These are phyloP conservation scores for Eulemur macaco DNA, from an alignment of 2,113 vertebrate genomes.

Conservation along the genomic window DNA sequence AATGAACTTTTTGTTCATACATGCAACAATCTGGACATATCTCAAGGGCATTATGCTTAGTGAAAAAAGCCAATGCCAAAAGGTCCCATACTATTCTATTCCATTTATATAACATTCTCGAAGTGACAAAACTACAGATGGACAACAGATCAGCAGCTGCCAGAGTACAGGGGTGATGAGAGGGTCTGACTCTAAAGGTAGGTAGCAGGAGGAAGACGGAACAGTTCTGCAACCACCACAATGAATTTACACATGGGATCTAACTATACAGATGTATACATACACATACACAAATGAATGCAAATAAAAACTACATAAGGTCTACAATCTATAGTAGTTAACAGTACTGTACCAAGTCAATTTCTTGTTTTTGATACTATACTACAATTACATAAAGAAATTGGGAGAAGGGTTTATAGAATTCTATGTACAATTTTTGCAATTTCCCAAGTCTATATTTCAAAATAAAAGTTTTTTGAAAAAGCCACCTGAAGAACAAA, in stretches of 20 bases:
- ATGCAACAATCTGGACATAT: not conserved
- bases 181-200: not conserved
- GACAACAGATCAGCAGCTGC: not conserved
- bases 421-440: not conserved
- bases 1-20: not conserved
- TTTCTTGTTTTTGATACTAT: not conserved
- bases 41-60: not conserved
- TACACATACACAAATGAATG: not conserved
- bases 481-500: constrained; percentile 15
- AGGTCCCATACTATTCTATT: not conserved
- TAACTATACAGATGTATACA: not conserved
- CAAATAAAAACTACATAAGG: not conserved
- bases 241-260: not conserved
- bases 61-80: not conserved
- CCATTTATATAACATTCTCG: not conserved
- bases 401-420: not conserved
- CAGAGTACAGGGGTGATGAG: not conserved
- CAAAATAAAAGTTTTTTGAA: constrained; percentile 1
- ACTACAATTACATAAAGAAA: not conserved
- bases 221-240: not conserved
- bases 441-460: constrained; percentile 6
- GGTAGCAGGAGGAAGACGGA: not conserved
- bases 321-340: not conserved
- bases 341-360: not conserved
- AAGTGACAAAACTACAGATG: not conserved